Base-by-base conservation (phyloP, 2,888 invertebrate genomes). In the Hartigia nigra region DNA sequence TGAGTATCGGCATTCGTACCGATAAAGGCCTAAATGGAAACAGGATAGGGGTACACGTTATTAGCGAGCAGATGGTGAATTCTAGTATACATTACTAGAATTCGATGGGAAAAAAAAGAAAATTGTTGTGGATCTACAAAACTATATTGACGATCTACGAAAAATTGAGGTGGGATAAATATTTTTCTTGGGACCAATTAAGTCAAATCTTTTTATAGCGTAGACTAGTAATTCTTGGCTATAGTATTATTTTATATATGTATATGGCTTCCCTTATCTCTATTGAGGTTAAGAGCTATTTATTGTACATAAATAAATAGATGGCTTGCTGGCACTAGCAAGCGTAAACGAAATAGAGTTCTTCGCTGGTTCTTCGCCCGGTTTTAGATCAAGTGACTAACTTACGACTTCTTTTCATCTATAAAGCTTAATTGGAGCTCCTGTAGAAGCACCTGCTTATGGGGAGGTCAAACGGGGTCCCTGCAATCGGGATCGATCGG, bases 371-470 rank as follows among this genome's bases (percentile, higher is more conserved):
- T 39, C 39, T 55, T 55, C 23, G 2, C 55, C 23, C 23, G 55
- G 9, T 23, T 55, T 55, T 55, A 55, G 55, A 9, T 55, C 23
- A 34, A 31, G 72, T 12, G 32, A 32, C 72, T 72, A 9, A 72
- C 31, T 72, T 72, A 72, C 72, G 23, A 72, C 70, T 76, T 70
- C 70, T 76, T 35, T 76, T 69, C 74, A 79, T 80, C 79, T 85
- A 82, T 81, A 82, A 81, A 82, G 78, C 82, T 83, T 87, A 87
- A 87, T 87, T 87, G 84, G 86, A 39, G 78, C 79, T 77, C 77
- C 77, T 70, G 77, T 77, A 77, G 77, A 55, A 9, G 23, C 55
- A 55, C 75, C 78, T 55, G 23, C 55, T 55, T 55, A 55, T 4
- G 31, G 4, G 72, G 9, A 72, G 72, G 72, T 72, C 72, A 31